Evolutionary conservation across 2,113 vertebrate genomes (phyloP).

Genomic region (Microtus montanus): DNA sequence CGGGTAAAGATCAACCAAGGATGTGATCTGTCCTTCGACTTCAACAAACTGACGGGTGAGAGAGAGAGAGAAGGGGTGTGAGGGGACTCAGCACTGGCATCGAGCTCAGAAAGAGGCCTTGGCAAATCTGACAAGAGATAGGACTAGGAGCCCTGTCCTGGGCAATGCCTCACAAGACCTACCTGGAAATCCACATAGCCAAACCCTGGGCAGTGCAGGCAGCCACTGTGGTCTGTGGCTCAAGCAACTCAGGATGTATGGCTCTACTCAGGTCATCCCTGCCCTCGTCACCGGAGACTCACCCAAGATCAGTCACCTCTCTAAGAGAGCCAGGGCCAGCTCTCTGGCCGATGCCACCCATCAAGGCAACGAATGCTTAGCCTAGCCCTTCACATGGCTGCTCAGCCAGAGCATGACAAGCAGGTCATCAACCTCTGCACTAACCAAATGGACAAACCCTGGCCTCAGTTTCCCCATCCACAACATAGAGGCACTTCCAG

Average conservation of each 20-base stretch:
- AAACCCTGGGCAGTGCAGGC: neutral
- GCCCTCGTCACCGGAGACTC: neutral
- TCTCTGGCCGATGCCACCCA: rapidly evolving
- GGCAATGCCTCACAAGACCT: neutral
- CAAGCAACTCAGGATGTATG: neutral
- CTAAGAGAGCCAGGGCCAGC: neutral
- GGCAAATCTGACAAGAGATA: neutral
- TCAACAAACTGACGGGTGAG: conserved; percentile 93
- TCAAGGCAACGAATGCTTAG: neutral
- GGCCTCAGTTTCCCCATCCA: neutral
- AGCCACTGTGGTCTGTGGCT: neutral
- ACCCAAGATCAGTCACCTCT: neutral
- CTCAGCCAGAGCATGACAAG: rapidly evolving
- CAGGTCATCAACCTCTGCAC: neutral
- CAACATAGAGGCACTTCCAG: neutral
- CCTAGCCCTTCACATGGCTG: neutral
- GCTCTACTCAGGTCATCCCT: neutral
- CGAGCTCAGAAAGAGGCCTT: neutral
- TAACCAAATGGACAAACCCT: neutral
- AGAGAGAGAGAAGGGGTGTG: neutral
- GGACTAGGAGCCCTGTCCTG: neutral
- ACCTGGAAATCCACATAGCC: neutral
- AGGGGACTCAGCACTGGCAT: neutral
- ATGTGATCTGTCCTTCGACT: conserved; percentile 99
- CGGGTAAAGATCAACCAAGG: conserved; percentile 98